Base-by-base conservation (phyloP, 2,888 invertebrate genomes). In the Macrosiphum euphorbiae region DNA sequence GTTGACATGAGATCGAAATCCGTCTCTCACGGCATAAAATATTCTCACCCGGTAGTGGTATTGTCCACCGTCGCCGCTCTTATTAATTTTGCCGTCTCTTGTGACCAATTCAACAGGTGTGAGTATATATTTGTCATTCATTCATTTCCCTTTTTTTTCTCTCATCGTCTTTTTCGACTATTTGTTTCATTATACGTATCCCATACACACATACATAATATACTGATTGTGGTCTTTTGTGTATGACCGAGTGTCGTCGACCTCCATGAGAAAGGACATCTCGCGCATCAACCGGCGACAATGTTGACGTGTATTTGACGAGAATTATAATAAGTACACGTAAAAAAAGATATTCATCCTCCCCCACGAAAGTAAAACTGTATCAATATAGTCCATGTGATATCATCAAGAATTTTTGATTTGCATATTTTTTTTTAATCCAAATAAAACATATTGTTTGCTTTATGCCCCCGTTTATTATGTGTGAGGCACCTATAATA, bases 11-110 rank as follows among this genome's bases (percentile, higher is more conserved):
- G 93, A 94, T 94, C 86, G 90, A 94, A 86, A 94, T 94, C 90
- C 93, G 93, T 94, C 93, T 94, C 93, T 61, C 90, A 90, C 90
- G 90, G 58, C 90, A 50, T 85, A 90, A 90, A 90, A 88, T 86
- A 86, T 86, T 94, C 93, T 86, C 90, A 61, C 90, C 93, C 93
- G 61, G 93, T 78, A 93, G 93, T 93, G 55, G 91, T 47, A 92
- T 92, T 92, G 91, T 92, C 91, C 92, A 87, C 92, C 67, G 84
- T 52, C 58, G 52, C 50, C 41, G 52, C 41, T 94, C 90, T 90
- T 94, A 94, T 90, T 94, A 94, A 93, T 94, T 94, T 94, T 86
- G 93, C 93, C 90, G 93, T 94, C 93, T 94, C 93, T 86, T 94
- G 86, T 90, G 93, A 94, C 93, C 93, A 50, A 94, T 90, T 94